Percentiles rank a stretch among this genome's conserved stretches.
phyloP scores from a whole-genome alignment of 1,140 invertebrate species.

The Euschistus heros region DNA sequence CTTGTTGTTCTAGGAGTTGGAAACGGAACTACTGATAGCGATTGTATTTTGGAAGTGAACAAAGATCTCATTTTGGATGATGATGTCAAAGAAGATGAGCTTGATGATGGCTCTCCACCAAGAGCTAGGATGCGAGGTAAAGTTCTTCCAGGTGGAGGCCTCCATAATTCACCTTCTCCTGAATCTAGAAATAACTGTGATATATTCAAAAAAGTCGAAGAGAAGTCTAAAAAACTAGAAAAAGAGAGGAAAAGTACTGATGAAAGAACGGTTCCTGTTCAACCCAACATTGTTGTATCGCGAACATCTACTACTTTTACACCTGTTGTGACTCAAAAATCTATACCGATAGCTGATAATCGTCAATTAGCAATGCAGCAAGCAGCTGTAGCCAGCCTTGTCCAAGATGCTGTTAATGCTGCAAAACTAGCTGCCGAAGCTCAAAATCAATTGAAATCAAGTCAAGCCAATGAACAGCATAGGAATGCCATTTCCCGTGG shows the following conservation, averaged over 20 bases:
- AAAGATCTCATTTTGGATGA: constrained; percentile 32
- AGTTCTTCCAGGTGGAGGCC: constrained; percentile 30
- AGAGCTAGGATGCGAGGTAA: constrained; percentile 29
- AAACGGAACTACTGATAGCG: constrained; percentile 36
- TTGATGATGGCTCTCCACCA: constrained; percentile 29
- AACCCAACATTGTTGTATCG: constrained; percentile 24
- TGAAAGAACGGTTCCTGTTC: constrained; percentile 13
- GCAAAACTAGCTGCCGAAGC: constrained; percentile 28
- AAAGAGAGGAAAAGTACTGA: constrained; percentile 16
- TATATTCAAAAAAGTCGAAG: constrained; percentile 15
- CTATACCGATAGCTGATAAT: constrained; percentile 22
- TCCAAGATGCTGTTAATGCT: constrained; percentile 32
- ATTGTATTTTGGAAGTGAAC: constrained; percentile 34
- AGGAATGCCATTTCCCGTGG: not conserved
- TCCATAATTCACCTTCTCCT: constrained; percentile 5
- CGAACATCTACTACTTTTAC: constrained; percentile 22
- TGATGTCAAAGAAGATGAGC: constrained; percentile 28
- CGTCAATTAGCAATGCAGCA: constrained; percentile 24
- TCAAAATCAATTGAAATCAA: constrained; percentile 13
- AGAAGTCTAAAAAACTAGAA: constrained; percentile 3
- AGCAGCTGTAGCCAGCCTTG: constrained; percentile 30
- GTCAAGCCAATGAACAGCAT: not conserved
- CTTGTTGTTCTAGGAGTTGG: constrained; percentile 31
- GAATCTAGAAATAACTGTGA: constrained; percentile 11
- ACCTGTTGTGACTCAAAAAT: constrained; percentile 24